Evolutionary conservation across 2,888 invertebrate species (phyloP).

Genomic region (Pristionchus exspectatus): DNA sequence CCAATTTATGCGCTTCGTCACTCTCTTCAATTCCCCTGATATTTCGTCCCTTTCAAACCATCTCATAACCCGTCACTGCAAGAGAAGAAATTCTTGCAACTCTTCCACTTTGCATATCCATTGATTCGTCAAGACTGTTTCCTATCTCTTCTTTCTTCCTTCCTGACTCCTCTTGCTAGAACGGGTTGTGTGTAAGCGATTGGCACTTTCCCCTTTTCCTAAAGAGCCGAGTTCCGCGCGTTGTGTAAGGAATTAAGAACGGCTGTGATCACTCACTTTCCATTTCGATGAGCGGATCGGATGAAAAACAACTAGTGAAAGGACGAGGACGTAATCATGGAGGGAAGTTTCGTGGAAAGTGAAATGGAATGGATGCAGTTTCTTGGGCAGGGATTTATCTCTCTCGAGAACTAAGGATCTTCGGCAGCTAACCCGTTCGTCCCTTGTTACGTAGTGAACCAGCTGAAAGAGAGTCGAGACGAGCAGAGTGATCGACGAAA

Average conservation of each 20-base stretch:
- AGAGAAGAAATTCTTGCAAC: not conserved
- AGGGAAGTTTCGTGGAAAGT: not conserved
- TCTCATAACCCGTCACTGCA: constrained; percentile 25
- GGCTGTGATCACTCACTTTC: constrained; percentile 41
- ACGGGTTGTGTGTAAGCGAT: constrained; percentile 19
- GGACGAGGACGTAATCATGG: not conserved
- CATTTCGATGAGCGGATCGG: not conserved
- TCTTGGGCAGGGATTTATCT: not conserved
- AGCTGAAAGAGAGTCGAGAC: constrained; percentile 35
- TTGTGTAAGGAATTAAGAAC: constrained; percentile 42
- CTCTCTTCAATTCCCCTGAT: constrained; percentile 23
- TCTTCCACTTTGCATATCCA: constrained; percentile 15
- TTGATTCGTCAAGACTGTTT: constrained; percentile 9
- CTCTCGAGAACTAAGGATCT: not conserved
- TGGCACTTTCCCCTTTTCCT: constrained; percentile 39
- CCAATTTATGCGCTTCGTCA: constrained; percentile 36
- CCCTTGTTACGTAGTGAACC: constrained; percentile 1
- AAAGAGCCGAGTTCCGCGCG: constrained; percentile 16
- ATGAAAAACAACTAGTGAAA: constrained; percentile 28
- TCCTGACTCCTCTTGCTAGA: constrained; percentile 15
- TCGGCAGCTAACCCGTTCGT: constrained; percentile 3
- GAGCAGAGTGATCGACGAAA: not conserved
- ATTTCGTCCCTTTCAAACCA: not conserved
- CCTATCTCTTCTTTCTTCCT: not conserved
- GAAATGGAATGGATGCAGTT: not conserved